Evolutionary conservation across 1,140 invertebrate genomes (phyloP).

Genomic region (Macrostomum lignano): DNA sequence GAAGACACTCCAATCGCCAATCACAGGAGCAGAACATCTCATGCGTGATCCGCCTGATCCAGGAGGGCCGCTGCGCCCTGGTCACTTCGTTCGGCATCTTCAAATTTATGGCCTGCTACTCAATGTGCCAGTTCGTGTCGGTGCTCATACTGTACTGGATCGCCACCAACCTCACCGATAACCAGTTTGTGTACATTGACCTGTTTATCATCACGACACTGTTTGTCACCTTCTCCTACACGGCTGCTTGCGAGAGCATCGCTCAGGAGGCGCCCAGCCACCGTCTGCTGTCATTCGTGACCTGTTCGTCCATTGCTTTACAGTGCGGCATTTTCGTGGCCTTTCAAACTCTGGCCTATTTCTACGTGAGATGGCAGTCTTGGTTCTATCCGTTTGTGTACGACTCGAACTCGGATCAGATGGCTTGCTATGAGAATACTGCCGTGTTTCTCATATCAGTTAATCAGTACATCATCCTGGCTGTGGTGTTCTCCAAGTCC

Average conservation of each 20-base stretch:
- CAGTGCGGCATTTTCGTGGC: too few relatives aligned
- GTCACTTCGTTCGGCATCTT: slow-evolving; percentile 40
- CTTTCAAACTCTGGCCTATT: too few relatives aligned
- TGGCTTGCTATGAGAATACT: slow-evolving; percentile 27
- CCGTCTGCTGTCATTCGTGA: too few relatives aligned
- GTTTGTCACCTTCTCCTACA: slow-evolving; percentile 24
- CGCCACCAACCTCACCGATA: slow-evolving; percentile 29
- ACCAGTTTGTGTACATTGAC: slow-evolving; percentile 38
- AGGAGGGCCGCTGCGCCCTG: slow-evolving; percentile 25
- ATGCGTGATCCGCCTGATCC: slow-evolving; percentile 56
- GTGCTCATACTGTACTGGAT: slow-evolving; percentile 55
- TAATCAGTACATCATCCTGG: slow-evolving; percentile 63
- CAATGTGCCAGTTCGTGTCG: slow-evolving; percentile 65
- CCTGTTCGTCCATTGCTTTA: too few relatives aligned
- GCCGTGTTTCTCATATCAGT: slow-evolving; percentile 48
- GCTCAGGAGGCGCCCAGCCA: neutral
- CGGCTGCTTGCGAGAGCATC: slow-evolving; percentile 1
- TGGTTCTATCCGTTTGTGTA: too few relatives aligned
- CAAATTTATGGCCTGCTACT: slow-evolving; percentile 87
- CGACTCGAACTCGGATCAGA: too few relatives aligned
- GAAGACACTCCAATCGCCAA: too few relatives aligned
- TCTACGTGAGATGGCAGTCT: slow-evolving; percentile 28
- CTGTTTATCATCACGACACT: slow-evolving; percentile 35
- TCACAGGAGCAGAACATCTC: slow-evolving; percentile 55
- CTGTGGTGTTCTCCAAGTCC: slow-evolving; percentile 57